phyloP scores from a whole-genome alignment of 1,140 invertebrate species.

The Agrilus planipennis region DNA sequence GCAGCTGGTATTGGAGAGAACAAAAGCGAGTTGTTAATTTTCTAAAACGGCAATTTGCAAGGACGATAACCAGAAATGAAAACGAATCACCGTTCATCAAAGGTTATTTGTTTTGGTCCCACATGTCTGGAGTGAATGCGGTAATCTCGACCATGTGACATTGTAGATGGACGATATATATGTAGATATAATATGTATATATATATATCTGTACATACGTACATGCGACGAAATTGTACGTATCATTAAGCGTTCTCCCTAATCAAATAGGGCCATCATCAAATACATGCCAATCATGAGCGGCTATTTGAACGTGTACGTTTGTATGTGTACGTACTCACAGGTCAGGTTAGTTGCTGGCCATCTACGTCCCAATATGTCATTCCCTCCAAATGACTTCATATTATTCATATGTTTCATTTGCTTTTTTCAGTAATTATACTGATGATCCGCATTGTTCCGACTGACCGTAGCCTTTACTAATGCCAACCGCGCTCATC shows the following conservation, averaged over 20 bases:
- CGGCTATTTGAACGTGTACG: no score
- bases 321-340: no score
- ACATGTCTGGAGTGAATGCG: conserved; percentile 26
- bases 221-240: conserved; percentile 30
- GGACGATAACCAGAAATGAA: conserved; percentile 27
- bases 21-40: no score
- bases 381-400: conserved; percentile 13
- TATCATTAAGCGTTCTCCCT: conserved; percentile 30
- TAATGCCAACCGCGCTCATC: no score
- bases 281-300: conserved; percentile 32
- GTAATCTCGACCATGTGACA: conserved; percentile 27
- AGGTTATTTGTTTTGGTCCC: conserved; percentile 27
- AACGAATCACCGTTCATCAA: conserved; percentile 28
- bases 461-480: conserved; percentile 1
- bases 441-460: conserved; percentile 13
- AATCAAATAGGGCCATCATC: conserved; percentile 32
- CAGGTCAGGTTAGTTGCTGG: conserved; percentile 11
- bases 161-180: no score
- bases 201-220: conserved; percentile 22
- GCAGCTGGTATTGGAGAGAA: no score
- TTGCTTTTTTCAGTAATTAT: conserved; percentile 15
- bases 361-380: conserved; percentile 11
- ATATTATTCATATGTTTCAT: conserved; percentile 18
- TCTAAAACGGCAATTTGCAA: conserved; percentile 22
- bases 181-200: no score